phyloP scores from a whole-genome alignment of 2,113 vertebrate species.

The Maccullochella peelii region DNA sequence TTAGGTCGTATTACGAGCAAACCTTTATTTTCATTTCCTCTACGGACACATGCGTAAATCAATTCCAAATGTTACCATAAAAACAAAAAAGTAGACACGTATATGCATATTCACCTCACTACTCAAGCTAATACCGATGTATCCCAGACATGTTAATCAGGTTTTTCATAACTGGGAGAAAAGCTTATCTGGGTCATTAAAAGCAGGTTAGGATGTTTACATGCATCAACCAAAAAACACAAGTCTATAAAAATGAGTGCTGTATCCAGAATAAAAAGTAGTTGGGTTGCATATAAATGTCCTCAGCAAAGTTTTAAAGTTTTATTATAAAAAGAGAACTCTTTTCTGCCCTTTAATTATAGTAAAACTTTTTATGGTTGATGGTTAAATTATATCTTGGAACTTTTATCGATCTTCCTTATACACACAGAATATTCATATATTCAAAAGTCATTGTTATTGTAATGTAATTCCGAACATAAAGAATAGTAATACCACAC shows the following conservation, averaged over 20 bases:
- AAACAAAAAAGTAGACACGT: background rate
- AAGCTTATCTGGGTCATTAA: conserved; percentile 42
- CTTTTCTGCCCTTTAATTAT: conserved; percentile 32
- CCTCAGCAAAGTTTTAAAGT: conserved; percentile 7
- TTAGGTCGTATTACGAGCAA: background rate
- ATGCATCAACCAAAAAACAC: background rate
- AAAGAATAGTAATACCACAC: conserved; percentile 17
- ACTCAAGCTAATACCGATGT: background rate
- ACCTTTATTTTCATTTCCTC: conserved; percentile 2
- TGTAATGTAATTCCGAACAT: conserved; percentile 33
- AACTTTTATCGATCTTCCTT: background rate
- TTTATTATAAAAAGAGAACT: conserved; percentile 4
- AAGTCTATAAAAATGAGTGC: conserved; percentile 31
- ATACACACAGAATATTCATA: background rate
- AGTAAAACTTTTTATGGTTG: background rate
- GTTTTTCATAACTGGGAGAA: conserved; percentile 30
- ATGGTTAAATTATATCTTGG: conserved; percentile 2
- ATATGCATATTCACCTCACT: background rate
- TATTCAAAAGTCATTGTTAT: conserved; percentile 22
- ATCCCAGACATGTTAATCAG: conserved; percentile 39
- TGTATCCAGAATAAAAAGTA: conserved; percentile 17
- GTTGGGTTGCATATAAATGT: conserved; percentile 11
- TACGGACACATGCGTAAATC: background rate
- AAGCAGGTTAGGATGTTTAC: conserved; percentile 50
- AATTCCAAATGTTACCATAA: background rate